These are phyloP conservation scores for Eulithis testata DNA, from an alignment of 2,888 invertebrate species.

Conservation along the genomic window DNA sequence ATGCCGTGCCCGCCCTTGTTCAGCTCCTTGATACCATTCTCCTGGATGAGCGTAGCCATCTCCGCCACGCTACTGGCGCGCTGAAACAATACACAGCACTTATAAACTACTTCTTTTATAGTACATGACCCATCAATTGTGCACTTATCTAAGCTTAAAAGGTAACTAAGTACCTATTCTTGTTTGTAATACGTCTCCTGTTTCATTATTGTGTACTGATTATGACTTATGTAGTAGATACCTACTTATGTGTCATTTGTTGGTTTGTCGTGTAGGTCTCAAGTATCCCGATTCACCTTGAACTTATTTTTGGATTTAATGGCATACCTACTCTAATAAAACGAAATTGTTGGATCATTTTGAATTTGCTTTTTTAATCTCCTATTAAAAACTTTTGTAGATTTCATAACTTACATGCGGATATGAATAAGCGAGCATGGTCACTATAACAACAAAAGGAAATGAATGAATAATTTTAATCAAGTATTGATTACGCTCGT, in stretches of 20 bases:
- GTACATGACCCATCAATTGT: not conserved
- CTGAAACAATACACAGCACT: constrained; percentile 56
- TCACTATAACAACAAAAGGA: constrained; percentile 50
- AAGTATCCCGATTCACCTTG: constrained; percentile 37
- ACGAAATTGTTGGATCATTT: constrained; percentile 5
- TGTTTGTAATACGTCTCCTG: constrained; percentile 24
- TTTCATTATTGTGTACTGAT: constrained; percentile 23
- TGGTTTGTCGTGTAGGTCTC: constrained; percentile 24
- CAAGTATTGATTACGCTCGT: constrained; percentile 67
- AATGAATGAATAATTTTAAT: constrained; percentile 67
- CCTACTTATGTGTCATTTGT: constrained; percentile 25
- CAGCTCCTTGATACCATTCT: constrained; percentile 91
- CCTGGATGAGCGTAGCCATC: constrained; percentile 94
- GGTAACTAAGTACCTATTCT: constrained; percentile 15
- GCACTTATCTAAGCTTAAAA: constrained; percentile 10
- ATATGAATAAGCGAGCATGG: constrained; percentile 28
- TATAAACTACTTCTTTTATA: not conserved
- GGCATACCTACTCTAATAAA: constrained; percentile 15
- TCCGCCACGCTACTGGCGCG: constrained; percentile 62
- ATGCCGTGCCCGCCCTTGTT: constrained; percentile 85
- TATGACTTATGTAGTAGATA: constrained; percentile 7
- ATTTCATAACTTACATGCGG: constrained; percentile 20
- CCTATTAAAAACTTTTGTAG: constrained; percentile 3
- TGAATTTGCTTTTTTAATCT: constrained; percentile 6
- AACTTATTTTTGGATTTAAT: constrained; percentile 37